Evolutionary conservation across 2,113 vertebrate species (phyloP).

Genomic region (Anser cygnoides): DNA sequence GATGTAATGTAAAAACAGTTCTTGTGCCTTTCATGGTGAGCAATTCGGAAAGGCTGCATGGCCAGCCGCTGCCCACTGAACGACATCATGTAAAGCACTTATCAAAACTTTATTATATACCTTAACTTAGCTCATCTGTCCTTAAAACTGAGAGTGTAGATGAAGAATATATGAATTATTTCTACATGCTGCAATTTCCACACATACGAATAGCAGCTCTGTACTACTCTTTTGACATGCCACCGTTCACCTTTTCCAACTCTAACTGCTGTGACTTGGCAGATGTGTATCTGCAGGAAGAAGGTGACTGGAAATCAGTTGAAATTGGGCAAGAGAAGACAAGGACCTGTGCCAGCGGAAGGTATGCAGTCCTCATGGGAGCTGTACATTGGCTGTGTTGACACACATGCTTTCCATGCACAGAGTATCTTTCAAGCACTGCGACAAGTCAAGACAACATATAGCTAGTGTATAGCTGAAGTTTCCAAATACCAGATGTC

Average conservation of each 20-base stretch:
- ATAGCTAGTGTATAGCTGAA: background rate
- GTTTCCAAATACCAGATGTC: constrained; percentile 40
- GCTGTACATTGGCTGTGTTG: background rate
- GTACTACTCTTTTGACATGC: background rate
- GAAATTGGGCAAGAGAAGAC: background rate
- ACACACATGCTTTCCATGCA: background rate
- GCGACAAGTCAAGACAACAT: constrained; percentile 11
- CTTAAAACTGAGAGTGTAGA: fast-evolving
- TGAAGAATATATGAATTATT: background rate
- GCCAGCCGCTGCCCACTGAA: background rate
- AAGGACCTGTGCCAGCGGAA: background rate
- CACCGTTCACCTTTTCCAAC: fast-evolving
- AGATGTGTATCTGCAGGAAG: background rate
- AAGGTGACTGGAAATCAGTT: background rate
- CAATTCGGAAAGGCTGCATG: background rate
- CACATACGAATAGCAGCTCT: fast-evolving
- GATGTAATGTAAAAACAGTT: fast-evolving
- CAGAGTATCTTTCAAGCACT: background rate
- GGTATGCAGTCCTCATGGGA: background rate
- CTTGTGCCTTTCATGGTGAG: background rate
- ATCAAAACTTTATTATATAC: background rate
- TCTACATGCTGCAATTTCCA: background rate
- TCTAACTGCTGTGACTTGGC: background rate
- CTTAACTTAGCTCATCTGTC: fast-evolving
- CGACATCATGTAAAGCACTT: background rate